Percentiles rank a stretch among this genome's conserved stretches.
These are phyloP conservation scores for Mionectes macconnelli DNA, from an alignment of 2,113 vertebrate genomes.

Conservation along the genomic window DNA sequence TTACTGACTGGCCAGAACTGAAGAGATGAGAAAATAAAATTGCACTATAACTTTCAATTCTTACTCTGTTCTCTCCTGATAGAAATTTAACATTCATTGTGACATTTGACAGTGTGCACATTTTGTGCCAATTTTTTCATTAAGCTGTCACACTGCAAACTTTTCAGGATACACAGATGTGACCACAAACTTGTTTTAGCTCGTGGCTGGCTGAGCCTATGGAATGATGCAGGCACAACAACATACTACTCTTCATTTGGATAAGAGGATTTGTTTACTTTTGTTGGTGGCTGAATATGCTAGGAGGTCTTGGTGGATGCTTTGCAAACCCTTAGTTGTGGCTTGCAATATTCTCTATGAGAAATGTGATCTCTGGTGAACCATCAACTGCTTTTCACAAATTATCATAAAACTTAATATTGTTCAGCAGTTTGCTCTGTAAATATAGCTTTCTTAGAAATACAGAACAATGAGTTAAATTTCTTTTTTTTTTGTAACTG, in stretches of 20 bases:
- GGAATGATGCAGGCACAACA: background rate
- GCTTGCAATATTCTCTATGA: background rate
- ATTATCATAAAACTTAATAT: background rate
- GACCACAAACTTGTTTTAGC: background rate
- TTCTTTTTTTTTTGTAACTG: rapidly evolving
- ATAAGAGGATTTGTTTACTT: background rate
- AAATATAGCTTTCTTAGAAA: background rate
- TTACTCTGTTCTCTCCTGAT: background rate
- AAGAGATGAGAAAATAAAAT: background rate
- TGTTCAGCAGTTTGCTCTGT: background rate
- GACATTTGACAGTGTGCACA: background rate
- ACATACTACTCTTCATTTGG: background rate
- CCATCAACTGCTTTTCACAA: background rate
- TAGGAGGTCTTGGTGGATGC: background rate
- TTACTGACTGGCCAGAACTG: background rate
- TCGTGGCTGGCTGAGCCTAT: background rate
- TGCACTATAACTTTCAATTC: background rate
- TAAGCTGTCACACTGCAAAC: background rate
- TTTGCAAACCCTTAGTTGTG: background rate
- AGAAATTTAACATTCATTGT: background rate
- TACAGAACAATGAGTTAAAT: background rate
- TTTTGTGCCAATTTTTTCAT: background rate
- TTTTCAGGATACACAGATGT: background rate
- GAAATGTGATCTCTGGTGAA: background rate
- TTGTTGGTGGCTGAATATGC: background rate